Evolutionary conservation across 2,797 vertebrate genomes (phyloP).

Genomic region (Pagetopsis macropterus): DNA sequence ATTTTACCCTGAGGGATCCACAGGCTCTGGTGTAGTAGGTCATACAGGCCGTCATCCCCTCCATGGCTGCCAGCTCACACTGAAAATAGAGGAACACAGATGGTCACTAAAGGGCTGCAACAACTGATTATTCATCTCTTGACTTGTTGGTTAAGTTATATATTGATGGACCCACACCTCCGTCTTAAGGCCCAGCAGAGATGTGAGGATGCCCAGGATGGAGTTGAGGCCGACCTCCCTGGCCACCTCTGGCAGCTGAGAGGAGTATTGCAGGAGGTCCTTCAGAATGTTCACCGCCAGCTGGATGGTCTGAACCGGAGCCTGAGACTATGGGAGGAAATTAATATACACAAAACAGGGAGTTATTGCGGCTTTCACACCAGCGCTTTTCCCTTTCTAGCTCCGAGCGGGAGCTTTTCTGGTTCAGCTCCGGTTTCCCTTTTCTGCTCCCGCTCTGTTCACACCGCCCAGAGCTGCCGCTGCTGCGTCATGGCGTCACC

Average conservation of each 20-base stretch:
- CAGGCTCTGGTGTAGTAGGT: constrained; percentile 90
- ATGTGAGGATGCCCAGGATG: constrained; percentile 90
- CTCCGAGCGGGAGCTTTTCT: no score
- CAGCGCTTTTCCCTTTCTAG: no score
- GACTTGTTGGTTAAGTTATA: background rate
- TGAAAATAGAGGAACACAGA: constrained; percentile 16
- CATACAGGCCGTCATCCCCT: constrained; percentile 92
- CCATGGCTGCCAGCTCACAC: constrained; percentile 86
- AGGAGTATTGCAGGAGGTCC: constrained; percentile 88
- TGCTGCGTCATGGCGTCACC: no score
- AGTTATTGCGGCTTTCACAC: no score
- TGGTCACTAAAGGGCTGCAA: background rate
- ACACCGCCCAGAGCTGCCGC: no score
- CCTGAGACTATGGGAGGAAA: constrained; percentile 84
- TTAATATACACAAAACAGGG: no score
- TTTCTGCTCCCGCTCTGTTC: no score
- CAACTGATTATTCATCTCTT: background rate
- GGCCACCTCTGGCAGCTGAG: constrained; percentile 87
- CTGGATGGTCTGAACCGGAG: constrained; percentile 87
- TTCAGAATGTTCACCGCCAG: constrained; percentile 86
- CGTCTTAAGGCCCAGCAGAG: constrained; percentile 88
- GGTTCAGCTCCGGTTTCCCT: no score
- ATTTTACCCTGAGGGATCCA: constrained; percentile 87
- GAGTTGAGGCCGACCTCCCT: constrained; percentile 91
- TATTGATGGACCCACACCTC: constrained; percentile 80